phyloP scores from a whole-genome alignment of 2,113 vertebrate species.

The Engystomops pustulosus region DNA sequence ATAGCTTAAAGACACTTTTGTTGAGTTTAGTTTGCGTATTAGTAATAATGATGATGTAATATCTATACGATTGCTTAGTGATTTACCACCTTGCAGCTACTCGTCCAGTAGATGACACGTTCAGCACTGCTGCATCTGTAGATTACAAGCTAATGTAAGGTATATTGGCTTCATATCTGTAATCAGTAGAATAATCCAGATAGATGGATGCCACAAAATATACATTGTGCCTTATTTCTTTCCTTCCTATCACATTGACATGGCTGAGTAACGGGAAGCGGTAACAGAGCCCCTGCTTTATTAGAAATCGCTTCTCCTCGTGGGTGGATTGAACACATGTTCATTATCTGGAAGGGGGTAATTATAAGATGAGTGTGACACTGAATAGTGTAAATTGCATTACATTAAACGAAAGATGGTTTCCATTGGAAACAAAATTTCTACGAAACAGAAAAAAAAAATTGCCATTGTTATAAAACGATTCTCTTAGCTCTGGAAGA shows the following conservation, averaged over 20 bases:
- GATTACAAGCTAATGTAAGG: not conserved
- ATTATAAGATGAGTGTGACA: conserved; percentile 22
- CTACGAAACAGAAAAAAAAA: not conserved
- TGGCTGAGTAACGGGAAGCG: not conserved
- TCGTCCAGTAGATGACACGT: not conserved
- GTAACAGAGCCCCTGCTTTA: not conserved
- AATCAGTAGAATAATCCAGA: not conserved
- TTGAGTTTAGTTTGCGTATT: too few relatives aligned
- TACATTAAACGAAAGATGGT: conserved; percentile 2
- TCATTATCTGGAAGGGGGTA: conserved; percentile 31
- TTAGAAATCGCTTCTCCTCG: not conserved
- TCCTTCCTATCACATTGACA: not conserved
- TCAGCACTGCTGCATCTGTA: not conserved
- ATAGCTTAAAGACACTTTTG: too few relatives aligned
- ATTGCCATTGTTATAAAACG: not conserved
- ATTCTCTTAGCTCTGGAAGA: not conserved
- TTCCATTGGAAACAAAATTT: conserved; percentile 4
- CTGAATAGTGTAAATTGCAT: not conserved
- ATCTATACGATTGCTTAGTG: too few relatives aligned
- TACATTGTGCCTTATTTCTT: not conserved
- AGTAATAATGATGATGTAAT: too few relatives aligned
- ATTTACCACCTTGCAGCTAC: too few relatives aligned
- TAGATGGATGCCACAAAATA: not conserved
- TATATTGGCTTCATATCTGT: not conserved
- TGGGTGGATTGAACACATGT: not conserved